Conservation (phyloP, 2,797 vertebrate genomes). For the Pipistrellus pygmaeus region DNA sequence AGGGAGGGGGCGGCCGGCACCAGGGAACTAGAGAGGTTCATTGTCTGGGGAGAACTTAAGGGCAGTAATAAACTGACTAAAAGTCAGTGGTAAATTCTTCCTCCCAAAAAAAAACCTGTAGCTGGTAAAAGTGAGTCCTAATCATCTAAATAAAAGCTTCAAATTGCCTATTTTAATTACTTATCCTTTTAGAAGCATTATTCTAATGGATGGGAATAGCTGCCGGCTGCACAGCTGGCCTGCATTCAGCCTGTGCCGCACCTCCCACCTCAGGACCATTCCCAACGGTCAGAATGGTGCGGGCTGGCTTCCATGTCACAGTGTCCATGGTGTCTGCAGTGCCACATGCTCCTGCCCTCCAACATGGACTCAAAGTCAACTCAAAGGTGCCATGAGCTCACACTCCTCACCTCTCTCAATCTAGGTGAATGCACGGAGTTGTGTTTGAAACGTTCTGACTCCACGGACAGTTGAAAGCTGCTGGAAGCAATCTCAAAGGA, state of each 20-base stretch:
- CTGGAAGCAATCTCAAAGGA: background rate
- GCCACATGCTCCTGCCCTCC: fast-evolving
- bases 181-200: background rate
- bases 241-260: fast-evolving
- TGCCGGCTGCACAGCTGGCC: background rate
- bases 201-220: background rate
- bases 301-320: background rate
- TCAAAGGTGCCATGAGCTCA: fast-evolving
- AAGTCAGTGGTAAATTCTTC: background rate
- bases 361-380: fast-evolving
- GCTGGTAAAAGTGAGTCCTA: background rate
- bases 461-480: background rate
- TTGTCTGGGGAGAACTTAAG: background rate
- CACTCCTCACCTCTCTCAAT: fast-evolving
- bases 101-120: background rate
- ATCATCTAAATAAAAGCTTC: background rate
- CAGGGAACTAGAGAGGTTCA: fast-evolving
- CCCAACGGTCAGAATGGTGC: fast-evolving
- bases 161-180: background rate
- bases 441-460: background rate
- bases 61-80: background rate
- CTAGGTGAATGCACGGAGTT: fast-evolving
- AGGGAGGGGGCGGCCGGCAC: background rate
- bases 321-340: fast-evolving
- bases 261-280: fast-evolving